These are phyloP conservation scores for Conus betulinus DNA, from an alignment of 1,140 invertebrate species.

Conservation along the genomic window DNA sequence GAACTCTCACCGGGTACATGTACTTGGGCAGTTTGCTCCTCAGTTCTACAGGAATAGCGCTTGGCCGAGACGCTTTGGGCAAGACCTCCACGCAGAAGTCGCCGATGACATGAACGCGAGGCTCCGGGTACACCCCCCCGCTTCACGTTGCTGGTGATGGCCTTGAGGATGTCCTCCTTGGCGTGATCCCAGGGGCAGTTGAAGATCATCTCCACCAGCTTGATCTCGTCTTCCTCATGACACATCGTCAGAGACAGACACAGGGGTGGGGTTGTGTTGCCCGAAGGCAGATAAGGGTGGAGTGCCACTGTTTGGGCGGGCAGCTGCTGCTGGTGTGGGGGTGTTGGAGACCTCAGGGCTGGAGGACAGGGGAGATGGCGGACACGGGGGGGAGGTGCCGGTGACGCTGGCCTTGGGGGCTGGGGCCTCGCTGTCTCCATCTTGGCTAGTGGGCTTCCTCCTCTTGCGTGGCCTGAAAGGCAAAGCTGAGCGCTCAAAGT, in stretches of 20 bases:
- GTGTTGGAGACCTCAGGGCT: not conserved
- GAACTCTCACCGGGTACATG: constrained; percentile 66
- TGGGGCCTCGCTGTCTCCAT: not conserved
- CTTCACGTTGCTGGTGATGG: constrained; percentile 57
- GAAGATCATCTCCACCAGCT: constrained; percentile 67
- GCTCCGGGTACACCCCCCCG: constrained; percentile 51
- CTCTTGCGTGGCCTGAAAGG: not conserved
- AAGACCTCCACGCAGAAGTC: constrained; percentile 64
- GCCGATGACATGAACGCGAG: constrained; percentile 47
- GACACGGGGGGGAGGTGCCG: not conserved
- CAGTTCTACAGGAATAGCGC: constrained; percentile 67
- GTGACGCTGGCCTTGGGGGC: not conserved
- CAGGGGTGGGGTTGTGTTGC: constrained; percentile 46
- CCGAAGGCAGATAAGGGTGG: constrained; percentile 67
- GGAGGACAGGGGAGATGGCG: not conserved
- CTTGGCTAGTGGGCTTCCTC: constrained; percentile 10
- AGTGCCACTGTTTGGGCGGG: constrained; percentile 56
- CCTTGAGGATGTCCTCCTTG: constrained; percentile 62
- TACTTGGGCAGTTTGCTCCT: constrained; percentile 59
- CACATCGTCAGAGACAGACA: constrained; percentile 39
- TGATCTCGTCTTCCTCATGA: constrained; percentile 56
- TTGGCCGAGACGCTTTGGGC: constrained; percentile 63
- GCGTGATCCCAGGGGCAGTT: constrained; percentile 68
- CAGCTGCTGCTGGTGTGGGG: not conserved
- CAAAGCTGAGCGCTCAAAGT: not conserved